Evolutionary conservation across 2,888 invertebrate species (phyloP).

Genomic region (Hipparchia semele): DNA sequence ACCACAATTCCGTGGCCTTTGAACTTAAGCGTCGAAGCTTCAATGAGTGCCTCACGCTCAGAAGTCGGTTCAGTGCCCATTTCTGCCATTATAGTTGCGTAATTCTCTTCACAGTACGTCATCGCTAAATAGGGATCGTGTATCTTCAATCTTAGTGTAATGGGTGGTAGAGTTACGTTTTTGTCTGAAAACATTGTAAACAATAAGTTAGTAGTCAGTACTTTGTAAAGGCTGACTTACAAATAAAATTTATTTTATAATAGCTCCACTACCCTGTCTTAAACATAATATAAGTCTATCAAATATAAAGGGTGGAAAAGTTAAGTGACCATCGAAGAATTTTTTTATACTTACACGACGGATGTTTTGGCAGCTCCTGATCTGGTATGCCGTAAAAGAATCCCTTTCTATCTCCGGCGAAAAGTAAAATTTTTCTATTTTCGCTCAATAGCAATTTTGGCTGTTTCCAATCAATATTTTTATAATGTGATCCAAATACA

Average conservation of each 20-base stretch:
- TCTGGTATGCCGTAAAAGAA: slow-evolving; percentile 53
- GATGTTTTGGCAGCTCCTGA: slow-evolving; percentile 44
- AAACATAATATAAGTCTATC: no score
- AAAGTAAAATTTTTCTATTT: slow-evolving; percentile 49
- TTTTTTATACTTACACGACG: neutral
- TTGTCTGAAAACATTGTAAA: slow-evolving; percentile 44
- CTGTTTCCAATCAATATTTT: slow-evolving; percentile 57
- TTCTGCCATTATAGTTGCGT: slow-evolving; percentile 57
- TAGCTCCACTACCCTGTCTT: no score
- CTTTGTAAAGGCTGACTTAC: no score
- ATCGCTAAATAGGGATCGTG: slow-evolving; percentile 60
- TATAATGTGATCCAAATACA: slow-evolving; percentile 45
- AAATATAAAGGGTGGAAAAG: no score
- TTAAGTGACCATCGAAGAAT: no score
- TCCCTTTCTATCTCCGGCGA: slow-evolving; percentile 59
- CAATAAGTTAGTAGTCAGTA: no score
- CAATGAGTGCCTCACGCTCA: slow-evolving; percentile 47
- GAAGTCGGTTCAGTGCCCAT: slow-evolving; percentile 52
- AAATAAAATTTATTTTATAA: no score
- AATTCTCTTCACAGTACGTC: slow-evolving; percentile 56
- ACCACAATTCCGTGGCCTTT: slow-evolving; percentile 53
- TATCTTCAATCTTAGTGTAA: slow-evolving; percentile 56
- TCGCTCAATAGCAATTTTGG: slow-evolving; percentile 58
- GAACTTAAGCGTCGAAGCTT: slow-evolving; percentile 53
- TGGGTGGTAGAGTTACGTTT: slow-evolving; percentile 42